These are phyloP conservation scores for Bothrops jararaca DNA, from an alignment of 2,113 vertebrate genomes.

Conservation along the genomic window DNA sequence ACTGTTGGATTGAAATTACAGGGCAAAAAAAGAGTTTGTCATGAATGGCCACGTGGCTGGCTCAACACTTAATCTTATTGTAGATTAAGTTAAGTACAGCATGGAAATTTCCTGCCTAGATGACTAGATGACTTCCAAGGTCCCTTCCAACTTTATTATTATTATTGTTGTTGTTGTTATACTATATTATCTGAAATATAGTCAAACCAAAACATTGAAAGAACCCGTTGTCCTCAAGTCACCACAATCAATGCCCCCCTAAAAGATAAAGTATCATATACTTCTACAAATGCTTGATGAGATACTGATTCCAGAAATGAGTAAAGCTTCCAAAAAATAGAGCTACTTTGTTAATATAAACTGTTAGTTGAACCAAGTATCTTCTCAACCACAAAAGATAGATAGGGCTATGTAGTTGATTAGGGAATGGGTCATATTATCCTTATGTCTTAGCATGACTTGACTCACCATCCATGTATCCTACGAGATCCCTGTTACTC, in stretches of 20 bases:
- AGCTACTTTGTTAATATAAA: background rate
- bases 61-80: background rate
- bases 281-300: background rate
- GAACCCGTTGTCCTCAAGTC: background rate
- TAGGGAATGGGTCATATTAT: background rate
- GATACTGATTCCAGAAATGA: background rate
- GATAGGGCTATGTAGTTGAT: background rate
- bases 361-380: background rate
- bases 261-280: background rate
- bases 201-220: background rate
- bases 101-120: background rate
- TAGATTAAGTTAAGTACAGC: background rate
- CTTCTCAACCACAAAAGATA: too few species aligned
- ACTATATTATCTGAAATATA: background rate
- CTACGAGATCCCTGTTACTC: background rate
- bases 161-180: too few species aligned
- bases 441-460: background rate
- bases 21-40: background rate
- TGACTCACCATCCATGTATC: background rate
- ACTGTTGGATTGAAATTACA: background rate
- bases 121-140: too few species aligned
- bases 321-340: background rate
- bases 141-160: too few species aligned
- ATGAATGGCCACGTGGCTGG: background rate
- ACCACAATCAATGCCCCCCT: background rate